Percentiles rank a stretch among this genome's conserved stretches.
phyloP scores from a whole-genome alignment of 92 coral and sea anemone species.

The Palythoa heliodiscus region DNA sequence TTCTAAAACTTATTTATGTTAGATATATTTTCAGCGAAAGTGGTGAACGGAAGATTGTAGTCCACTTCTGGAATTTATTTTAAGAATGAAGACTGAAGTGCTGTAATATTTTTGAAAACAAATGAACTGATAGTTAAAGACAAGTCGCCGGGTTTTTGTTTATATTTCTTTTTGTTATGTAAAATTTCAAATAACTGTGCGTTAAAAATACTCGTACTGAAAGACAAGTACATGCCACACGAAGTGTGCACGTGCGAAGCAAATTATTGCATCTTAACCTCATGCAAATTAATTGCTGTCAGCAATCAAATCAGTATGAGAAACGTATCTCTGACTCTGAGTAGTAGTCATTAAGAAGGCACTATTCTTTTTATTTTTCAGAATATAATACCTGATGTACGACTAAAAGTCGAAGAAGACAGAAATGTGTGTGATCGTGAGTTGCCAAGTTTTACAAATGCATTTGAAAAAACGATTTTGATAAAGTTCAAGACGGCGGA shows the following conservation, averaged over 20 bases:
- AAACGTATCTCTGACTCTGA: neutral
- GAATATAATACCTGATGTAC: neutral
- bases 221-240: neutral
- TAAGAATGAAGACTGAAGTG: too few relatives aligned
- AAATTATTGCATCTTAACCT: neutral
- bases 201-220: too few relatives aligned
- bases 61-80: too few relatives aligned
- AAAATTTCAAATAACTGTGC: too few relatives aligned
- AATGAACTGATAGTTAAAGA: neutral
- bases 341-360: neutral
- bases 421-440: neutral
- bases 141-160: neutral
- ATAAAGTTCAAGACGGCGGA: too few relatives aligned
- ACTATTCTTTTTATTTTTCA: neutral
- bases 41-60: too few relatives aligned
- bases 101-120: too few relatives aligned
- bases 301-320: constrained; percentile 18
- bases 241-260: constrained; percentile 21
- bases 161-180: neutral
- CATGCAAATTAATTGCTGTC: neutral
- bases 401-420: neutral
- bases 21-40: too few relatives aligned
- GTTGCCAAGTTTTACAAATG: neutral
- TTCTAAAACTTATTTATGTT: too few relatives aligned
- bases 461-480: neutral